Evolutionary conservation across 2,797 vertebrate genomes (phyloP).

Genomic region (Otus scops): DNA sequence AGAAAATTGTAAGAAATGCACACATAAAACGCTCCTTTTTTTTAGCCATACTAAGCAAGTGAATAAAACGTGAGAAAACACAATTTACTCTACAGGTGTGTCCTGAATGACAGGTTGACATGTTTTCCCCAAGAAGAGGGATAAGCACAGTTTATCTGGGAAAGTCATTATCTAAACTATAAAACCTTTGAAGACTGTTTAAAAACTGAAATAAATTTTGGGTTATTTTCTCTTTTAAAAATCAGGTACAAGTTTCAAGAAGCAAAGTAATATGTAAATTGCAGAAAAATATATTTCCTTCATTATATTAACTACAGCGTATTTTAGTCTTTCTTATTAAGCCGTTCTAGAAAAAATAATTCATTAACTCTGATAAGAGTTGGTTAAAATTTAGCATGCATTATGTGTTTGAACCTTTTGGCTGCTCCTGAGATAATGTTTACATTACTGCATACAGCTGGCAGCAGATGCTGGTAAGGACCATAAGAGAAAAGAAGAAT

Average conservation of each 20-base stretch:
- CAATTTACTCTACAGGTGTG: background rate
- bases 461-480: background rate
- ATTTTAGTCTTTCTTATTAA: background rate
- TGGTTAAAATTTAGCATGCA: background rate
- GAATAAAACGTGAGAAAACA: background rate
- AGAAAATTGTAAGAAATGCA: background rate
- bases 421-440: background rate
- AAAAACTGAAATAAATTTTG: background rate
- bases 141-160: constrained; percentile 1
- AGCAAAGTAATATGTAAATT: background rate
- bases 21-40: background rate
- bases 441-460: background rate
- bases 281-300: background rate
- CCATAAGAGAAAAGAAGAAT: background rate
- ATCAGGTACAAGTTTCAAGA: background rate
- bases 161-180: constrained; percentile 32
- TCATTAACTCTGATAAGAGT: background rate
- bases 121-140: constrained; percentile 13
- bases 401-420: background rate
- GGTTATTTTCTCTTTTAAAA: background rate
- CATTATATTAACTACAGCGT: background rate
- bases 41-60: background rate
- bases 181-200: constrained; percentile 3
- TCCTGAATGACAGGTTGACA: background rate
- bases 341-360: background rate